A percentile compares a stretch with the other conserved stretches of the same genome.
phyloP scores from a whole-genome alignment of 2,797 vertebrate genomes.

The Parauchenoglanis punctatus region DNA sequence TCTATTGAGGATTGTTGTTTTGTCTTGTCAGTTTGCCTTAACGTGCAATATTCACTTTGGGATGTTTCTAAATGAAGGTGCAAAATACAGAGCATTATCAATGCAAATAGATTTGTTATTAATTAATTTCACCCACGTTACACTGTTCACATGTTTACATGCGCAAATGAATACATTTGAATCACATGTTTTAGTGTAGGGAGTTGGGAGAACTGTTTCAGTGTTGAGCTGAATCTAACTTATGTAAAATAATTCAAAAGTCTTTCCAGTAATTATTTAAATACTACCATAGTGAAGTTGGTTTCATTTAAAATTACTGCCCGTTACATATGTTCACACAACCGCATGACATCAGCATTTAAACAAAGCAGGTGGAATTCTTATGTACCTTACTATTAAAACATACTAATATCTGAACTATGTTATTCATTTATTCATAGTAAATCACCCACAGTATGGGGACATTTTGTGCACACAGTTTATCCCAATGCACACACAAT shows the following conservation, averaged over 20 bases:
- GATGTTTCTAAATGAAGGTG: neutral
- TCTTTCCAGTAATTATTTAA: neutral
- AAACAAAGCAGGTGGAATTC: neutral
- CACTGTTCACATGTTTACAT: neutral
- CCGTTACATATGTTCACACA: neutral
- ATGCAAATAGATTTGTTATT: neutral
- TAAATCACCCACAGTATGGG: neutral
- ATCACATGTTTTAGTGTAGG: neutral
- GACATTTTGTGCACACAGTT: neutral
- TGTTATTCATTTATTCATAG: neutral
- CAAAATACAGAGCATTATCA: neutral
- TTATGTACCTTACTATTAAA: neutral
- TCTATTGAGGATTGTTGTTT: neutral
- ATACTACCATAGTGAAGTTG: neutral
- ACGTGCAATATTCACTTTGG: neutral
- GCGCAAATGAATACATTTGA: neutral
- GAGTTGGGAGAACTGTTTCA: neutral
- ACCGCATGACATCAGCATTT: neutral
- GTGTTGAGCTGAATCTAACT: neutral
- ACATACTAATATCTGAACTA: neutral
- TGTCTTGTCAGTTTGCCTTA: neutral
- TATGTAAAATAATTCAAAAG: neutral
- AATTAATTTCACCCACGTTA: neutral
- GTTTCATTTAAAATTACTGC: neutral
- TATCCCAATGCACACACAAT: neutral